Base-by-base conservation (phyloP, 1,140 invertebrate genomes). In the Sminthurides bifidus region DNA sequence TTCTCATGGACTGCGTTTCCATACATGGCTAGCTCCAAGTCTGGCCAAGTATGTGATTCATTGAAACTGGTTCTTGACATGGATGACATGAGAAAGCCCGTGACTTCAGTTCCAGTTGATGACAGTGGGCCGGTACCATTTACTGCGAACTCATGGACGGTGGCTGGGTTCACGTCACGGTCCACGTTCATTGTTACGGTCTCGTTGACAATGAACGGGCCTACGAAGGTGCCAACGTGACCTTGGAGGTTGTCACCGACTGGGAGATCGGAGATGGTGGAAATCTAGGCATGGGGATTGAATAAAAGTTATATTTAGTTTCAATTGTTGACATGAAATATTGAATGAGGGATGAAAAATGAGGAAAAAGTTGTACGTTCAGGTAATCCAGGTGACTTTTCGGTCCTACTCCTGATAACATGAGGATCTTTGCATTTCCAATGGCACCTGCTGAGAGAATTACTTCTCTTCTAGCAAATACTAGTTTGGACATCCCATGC, bases 341-440 rank as follows among this genome's bases (percentile, higher is more conserved):
- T n/a, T n/a, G n/a, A n/a, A n/a, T n/a, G n/a, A n/a, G n/a, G n/a
- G n/a, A n/a, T n/a, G 17, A 15, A 12, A 41, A 30, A 50, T 58
- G n/a, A 15, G 26, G 17, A 6, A 10, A 49, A 14, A 14, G 17
- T 31, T 49, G 43, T 27, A 58, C 46, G 29, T 29, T 64, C 61
- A 19, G 63, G 14, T 0, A 66, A n/a, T 21, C 4, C 12, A 49
- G 24, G 17, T 38, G 3, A 33, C 44, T 27, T 21, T 49, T 65
- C 4, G 70, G 69, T 29, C 72, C 73, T 43, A 74, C 61, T 30
- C 72, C 72, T 43, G 70, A 73, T 0, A 74, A 46, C 65, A 74
- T 67, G 2, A 72, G 55, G 8, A 73, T 29, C 52, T 67, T 55
- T 15, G 65, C 60, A 4, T 58, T 50, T 24, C 61, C 63, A 1